Base-by-base conservation (phyloP, 2,113 vertebrate genomes). In the Amphilophus citrinellus region DNA sequence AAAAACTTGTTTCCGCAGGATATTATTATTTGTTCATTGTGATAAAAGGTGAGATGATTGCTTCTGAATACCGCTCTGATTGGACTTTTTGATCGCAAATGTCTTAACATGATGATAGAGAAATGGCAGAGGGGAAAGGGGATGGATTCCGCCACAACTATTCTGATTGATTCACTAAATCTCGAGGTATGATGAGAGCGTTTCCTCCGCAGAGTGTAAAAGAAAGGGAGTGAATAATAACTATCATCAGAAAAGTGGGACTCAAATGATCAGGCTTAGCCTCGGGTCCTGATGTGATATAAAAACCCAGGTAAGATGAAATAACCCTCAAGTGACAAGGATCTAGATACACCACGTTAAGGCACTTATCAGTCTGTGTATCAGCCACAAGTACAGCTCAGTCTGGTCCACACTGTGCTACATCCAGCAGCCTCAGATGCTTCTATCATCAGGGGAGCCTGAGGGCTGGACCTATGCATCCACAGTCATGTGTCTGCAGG, bases 301-400 rank as follows among this genome's bases (percentile, higher is more conserved):
- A 10, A 61, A 39, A 42, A 58, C 68, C 84, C 83, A 82, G 79
- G 78, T 88, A 59, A 86, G 37, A 86, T 8, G 47, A 78, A 80
- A 65, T 15, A 39, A 0, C 5, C 35, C 24, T 3, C n/a, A 1
- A 32, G 39, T 78, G 73, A 59, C n/a, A 22, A n/a, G 60, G 6
- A 47, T 30, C 17, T n/a, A 14, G 68, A 73, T 73, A 6, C 30
- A 7, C 3, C 9, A 10, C 3, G 47, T 44, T 44, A 14, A 86
- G 56, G 5, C 10, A 32, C 35, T 7, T 8, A 37, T 63, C 71
- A 61, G 63, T 13, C 15, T 37, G 3, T 61, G 35, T 58, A 30
- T 71, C 3, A 50, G 42, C 20, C 66, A 73, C 27, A 13, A 50
- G 15, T 73, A 10, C 24, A 20, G 66, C 24, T 73, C 44, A 4